Evolutionary conservation across 2,888 invertebrate genomes (phyloP).

Genomic region (Osmoderma eremita): DNA sequence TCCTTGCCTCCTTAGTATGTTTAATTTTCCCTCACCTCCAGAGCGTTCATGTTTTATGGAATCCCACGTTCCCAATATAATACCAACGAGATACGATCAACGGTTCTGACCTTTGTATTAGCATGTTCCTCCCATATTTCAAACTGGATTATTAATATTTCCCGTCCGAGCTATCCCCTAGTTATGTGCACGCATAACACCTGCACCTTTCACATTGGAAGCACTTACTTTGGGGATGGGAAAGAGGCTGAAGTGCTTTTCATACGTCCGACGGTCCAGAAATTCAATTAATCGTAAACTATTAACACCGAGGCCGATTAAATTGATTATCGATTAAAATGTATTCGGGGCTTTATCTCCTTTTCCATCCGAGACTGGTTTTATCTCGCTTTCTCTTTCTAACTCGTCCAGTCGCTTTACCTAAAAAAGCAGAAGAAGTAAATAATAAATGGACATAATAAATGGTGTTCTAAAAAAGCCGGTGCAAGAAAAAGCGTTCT

Average conservation of each 20-base stretch:
- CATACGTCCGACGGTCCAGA: background rate
- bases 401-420: background rate
- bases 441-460: conserved; percentile 31
- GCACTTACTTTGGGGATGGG: background rate
- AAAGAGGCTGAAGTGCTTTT: conserved; percentile 7
- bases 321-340: conserved; percentile 36
- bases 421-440: conserved; percentile 5
- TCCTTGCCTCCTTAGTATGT: background rate
- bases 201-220: background rate
- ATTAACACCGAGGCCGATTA: conserved; percentile 19
- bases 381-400: background rate
- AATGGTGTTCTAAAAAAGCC: conserved; percentile 12
- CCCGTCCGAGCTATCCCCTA: background rate
- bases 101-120: conserved; percentile 28
- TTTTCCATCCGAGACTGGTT: background rate
- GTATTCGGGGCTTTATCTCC: background rate
- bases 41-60: background rate
- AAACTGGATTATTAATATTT: conserved; percentile 23
- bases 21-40: background rate
- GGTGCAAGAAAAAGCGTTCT: conserved; percentile 6
- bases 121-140: conserved; percentile 26
- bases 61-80: conserved; percentile 10
- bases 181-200: background rate
- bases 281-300: conserved; percentile 37
- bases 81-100: conserved; percentile 18